Base-by-base conservation (phyloP, 2,113 vertebrate genomes). In the Nothoprocta pentlandii region DNA sequence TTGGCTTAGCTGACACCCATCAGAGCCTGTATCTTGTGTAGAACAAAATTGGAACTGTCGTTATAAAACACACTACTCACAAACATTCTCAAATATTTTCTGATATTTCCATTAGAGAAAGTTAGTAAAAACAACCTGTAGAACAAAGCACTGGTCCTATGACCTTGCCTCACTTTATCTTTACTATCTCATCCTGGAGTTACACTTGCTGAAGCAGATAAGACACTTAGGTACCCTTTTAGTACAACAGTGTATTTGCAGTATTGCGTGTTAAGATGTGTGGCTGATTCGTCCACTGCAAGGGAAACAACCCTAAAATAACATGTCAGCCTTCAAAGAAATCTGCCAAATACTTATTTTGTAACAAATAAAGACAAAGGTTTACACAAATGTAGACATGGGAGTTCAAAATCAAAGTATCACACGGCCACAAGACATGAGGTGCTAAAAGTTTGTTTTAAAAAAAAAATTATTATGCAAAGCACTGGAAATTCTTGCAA, bases 401-500 rank as follows among this genome's bases (percentile, higher is more conserved):
- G 19, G 51, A 28, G 23, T 92, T 76, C 67, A 79, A 79, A 92
- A 80, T 26, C 9, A 2, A 71, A 81, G 22, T 22, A 30, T 0
- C 34, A 25, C 12, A 47, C 0, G 11, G 81, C 13, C 0, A 0
- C 53, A 58, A 16, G 79, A 81, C 32, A 80, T 8, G 6, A 87
- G 75, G 16, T 26, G 54, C 44, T 75, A 51, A 73, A 78, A 82
- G 2, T 70, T 59, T 36, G 74, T 73, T 64, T 26, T 22, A n/a
- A 17, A 73, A 39, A 39, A 39, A 39, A 39, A 39, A 39, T 39
- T 6, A 20, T 8, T 19, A 25, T 20, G 56, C 11, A 59, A n/a
- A 28, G 59, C 22, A 30, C 58, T 25, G 47, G 5, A 81, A 95
- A 87, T 76, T 70, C 36, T 70, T 66, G 62, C 28, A 86, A 79